Evolutionary conservation across 2,113 vertebrate species (phyloP).

Genomic region (Nothoprocta pentlandii): DNA sequence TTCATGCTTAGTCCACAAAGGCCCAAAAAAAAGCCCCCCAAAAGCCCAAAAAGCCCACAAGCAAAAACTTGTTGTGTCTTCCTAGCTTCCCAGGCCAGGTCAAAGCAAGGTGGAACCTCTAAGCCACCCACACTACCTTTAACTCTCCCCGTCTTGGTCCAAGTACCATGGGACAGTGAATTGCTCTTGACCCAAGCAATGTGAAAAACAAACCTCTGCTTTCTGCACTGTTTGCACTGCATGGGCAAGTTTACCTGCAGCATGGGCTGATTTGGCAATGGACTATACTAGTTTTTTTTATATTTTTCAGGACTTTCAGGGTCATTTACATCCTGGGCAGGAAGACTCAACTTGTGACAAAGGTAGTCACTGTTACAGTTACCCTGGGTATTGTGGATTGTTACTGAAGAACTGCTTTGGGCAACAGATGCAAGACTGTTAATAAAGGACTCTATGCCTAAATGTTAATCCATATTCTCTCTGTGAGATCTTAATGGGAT

Average conservation of each 20-base stretch:
- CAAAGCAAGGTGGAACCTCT: constrained; percentile 5
- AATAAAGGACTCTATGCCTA: not conserved
- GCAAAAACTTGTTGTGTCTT: constrained; percentile 19
- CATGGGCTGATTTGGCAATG: not conserved
- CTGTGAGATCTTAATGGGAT: not conserved
- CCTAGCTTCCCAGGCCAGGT: not conserved
- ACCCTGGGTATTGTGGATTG: not conserved
- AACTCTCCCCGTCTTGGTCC: not conserved
- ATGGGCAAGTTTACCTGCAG: not conserved
- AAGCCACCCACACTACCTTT: constrained; percentile 18
- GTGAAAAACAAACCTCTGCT: not conserved
- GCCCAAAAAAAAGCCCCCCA: constrained; percentile 3
- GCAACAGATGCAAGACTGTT: not conserved
- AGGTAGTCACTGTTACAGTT: not conserved
- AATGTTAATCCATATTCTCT: not conserved
- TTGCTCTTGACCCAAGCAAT: not conserved
- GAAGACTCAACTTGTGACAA: not conserved
- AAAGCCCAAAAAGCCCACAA: not conserved
- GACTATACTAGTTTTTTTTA: not conserved
- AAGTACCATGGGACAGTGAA: not conserved
- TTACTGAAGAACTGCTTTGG: not conserved
- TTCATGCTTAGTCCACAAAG: constrained; percentile 36
- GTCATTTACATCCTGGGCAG: not conserved
- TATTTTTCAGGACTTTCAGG: not conserved
- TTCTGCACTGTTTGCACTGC: not conserved